Base-by-base conservation (phyloP, 2,797 vertebrate species). In the Hydrolagus colliei region DNA sequence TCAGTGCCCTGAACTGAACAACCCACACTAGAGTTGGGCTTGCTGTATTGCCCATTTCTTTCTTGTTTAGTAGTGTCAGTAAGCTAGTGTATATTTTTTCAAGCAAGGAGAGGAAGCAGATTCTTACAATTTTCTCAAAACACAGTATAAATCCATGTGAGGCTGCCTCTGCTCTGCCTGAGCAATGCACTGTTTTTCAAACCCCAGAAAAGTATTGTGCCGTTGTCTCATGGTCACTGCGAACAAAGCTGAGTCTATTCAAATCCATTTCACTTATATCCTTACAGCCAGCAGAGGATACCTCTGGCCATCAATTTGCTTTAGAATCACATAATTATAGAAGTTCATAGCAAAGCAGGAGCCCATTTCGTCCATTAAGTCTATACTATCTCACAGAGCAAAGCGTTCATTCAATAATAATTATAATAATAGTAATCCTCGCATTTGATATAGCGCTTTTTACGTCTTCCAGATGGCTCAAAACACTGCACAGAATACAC, bases 1-100 rank as follows among this genome's bases (percentile, higher is more conserved):
- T 84, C 71, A 67, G 67, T 84, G 79, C 79, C 79, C 32, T 32
- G n/a, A 71, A 71, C 71, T 84, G 79, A 84, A 71, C 79, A 68
- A 18, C 79, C 71, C 79, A 84, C 41, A 67, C 32, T 67, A 71
- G 79, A 84, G 32, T 52, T 84, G 79, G 63, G 71, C 18, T 71
- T 32, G 32, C 65, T 41, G 65, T 67, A 67, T 20, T 52, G 79
- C 20, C 35, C 16, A n/a, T 84, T 71, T 16, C 20, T 68, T 71
- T 84, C 65, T 71, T 32, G 65, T 67, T 71, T 41, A 63, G 65
- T 41, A 27, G 65, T 84, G 79, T 41, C 32, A 84, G 79, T 84
- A n/a, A 41, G 65, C 67, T 67, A 67, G 35, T 67, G 11, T 27
- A 27, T 27, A 27, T 27, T 52, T 52, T 52, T 52, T 52, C 3